Conservation (phyloP, 37 sponge, comb jelly and placozoan genomes). For the Hormiphora californensis region DNA sequence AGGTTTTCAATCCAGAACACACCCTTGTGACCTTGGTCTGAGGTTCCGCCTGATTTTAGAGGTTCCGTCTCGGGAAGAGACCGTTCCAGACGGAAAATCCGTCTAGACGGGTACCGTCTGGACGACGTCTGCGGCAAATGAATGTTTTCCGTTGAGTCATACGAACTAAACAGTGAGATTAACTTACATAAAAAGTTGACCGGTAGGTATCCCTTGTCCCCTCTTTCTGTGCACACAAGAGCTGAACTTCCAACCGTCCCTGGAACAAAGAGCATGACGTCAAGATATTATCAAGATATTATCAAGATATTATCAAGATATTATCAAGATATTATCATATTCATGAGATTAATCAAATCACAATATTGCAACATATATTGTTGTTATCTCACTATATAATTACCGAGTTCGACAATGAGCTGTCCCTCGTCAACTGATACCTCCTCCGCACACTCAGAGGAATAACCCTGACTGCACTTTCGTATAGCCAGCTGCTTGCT, state of each 20-base stretch:
- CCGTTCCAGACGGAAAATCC: too few species aligned
- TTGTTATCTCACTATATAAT: neutral
- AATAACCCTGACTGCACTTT: neutral
- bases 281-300: neutral
- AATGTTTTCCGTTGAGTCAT: too few species aligned
- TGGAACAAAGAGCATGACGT: neutral
- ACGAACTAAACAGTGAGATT: too few species aligned
- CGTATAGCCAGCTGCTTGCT: constrained; percentile 47
- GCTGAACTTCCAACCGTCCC: neutral
- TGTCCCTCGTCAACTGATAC: neutral
- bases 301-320: neutral
- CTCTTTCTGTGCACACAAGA: constrained; percentile 4
- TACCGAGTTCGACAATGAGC: constrained; percentile 24
- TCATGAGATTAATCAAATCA: neutral
- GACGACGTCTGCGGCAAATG: too few species aligned
- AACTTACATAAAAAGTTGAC: neutral
- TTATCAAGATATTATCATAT: neutral
- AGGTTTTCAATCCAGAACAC: too few species aligned
- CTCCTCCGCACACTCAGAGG: neutral
- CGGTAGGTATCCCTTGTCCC: neutral
- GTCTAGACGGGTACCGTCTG: too few species aligned
- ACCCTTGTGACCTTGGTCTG: too few species aligned
- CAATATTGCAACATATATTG: neutral
- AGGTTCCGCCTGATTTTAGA: too few species aligned
- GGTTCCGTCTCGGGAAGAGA: too few species aligned